A percentile compares a stretch with the other conserved stretches of the same genome.
Conservation (phyloP, 2,888 invertebrate genomes). For the Mythimna lalbum region DNA sequence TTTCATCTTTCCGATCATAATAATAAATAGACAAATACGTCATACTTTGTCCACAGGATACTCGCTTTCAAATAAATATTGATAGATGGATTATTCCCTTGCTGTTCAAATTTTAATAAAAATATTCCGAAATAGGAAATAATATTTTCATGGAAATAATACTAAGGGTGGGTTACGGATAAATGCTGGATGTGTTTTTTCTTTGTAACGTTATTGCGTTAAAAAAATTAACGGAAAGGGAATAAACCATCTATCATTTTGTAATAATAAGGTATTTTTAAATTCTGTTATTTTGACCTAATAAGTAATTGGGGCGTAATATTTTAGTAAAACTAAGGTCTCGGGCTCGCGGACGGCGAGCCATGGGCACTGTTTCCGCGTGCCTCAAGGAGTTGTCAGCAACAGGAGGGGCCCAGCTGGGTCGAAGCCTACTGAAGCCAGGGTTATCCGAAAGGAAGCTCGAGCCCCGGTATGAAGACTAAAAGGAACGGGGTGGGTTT, state of each 20-base stretch:
- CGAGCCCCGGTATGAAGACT: no score
- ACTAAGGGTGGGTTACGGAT: not conserved
- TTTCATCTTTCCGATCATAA: not conserved
- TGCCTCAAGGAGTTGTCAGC: no score
- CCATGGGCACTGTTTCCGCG: no score
- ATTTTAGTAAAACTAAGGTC: no score
- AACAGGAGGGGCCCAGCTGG: no score
- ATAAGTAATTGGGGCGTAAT: no score
- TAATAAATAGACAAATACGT: not conserved
- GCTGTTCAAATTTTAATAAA: not conserved
- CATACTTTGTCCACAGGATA: not conserved
- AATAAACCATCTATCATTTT: not conserved
- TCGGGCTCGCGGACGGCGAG: no score
- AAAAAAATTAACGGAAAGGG: not conserved
- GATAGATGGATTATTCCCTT: constrained; percentile 1
- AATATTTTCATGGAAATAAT: not conserved
- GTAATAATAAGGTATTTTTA: not conserved
- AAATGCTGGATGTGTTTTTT: not conserved
- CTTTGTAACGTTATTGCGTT: not conserved
- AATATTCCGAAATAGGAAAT: not conserved
- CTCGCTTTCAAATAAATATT: not conserved
- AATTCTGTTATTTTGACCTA: no score
- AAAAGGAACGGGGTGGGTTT: no score
- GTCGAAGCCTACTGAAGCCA: no score
- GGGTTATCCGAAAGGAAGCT: no score